These are phyloP conservation scores for Tenthredo notha DNA, from an alignment of 2,888 invertebrate species.

Conservation along the genomic window DNA sequence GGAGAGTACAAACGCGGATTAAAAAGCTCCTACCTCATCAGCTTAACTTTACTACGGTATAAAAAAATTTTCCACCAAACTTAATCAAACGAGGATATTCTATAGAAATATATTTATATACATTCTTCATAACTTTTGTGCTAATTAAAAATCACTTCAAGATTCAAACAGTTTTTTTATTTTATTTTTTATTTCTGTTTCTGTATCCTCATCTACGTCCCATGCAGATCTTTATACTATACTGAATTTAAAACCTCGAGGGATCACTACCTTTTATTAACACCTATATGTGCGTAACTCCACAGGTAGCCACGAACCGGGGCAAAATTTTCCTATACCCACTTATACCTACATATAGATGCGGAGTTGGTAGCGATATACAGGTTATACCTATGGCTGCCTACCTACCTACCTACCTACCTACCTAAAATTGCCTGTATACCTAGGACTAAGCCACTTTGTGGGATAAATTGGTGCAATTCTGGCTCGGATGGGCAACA, in stretches of 20 bases:
- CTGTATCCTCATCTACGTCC: background rate
- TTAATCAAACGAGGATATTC: background rate
- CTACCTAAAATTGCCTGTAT: conserved; percentile 47
- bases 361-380: conserved; percentile 21
- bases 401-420: conserved; percentile 6
- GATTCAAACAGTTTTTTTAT: background rate
- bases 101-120: background rate
- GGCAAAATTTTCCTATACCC: conserved; percentile 18
- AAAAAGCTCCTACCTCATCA: background rate
- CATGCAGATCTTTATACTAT: background rate
- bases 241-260: background rate
- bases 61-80: background rate
- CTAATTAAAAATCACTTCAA: background rate
- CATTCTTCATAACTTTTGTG: background rate
- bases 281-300: background rate
- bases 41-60: conserved; percentile 7
- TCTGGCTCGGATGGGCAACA: conserved; percentile 58
- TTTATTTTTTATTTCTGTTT: background rate
- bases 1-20: background rate
- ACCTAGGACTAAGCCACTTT: conserved; percentile 57
- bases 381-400: background rate
- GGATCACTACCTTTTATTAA: background rate
- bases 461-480: conserved; percentile 54
- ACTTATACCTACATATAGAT: conserved; percentile 19
- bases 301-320: conserved; percentile 38